Conservation (phyloP, 2,113 vertebrate genomes). For the Cynopterus brachyotis region DNA sequence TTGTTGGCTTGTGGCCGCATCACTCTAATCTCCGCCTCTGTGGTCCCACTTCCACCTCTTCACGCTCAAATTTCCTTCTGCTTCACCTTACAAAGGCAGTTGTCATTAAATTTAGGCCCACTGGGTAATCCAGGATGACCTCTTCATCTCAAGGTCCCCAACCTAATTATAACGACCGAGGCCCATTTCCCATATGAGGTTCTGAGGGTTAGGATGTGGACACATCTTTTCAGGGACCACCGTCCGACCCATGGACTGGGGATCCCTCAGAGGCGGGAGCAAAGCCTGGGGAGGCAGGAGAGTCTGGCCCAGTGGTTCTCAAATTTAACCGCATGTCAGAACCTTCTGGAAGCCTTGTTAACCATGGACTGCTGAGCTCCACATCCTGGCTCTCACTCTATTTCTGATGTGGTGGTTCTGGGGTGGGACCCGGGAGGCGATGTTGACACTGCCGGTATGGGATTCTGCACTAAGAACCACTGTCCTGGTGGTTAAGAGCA, state of each 20-base stretch:
- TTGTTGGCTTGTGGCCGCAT: not conserved
- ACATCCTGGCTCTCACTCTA: not conserved
- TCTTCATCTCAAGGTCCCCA: not conserved
- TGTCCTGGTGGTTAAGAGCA: not conserved
- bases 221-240: not conserved
- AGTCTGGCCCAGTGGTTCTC: not conserved
- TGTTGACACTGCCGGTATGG: not conserved
- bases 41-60: not conserved
- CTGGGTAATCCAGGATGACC: not conserved
- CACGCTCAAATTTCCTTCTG: not conserved
- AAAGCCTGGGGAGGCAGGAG: not conserved
- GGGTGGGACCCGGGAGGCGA: not conserved
- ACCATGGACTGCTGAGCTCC: not conserved
- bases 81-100: not conserved
- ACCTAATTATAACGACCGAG: not conserved
- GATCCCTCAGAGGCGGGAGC: not conserved
- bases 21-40: not conserved
- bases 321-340: not conserved
- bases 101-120: not conserved
- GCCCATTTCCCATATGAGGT: not conserved
- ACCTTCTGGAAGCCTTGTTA: not conserved
- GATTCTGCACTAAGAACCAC: not conserved
- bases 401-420: not conserved
- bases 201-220: not conserved
- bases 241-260: not conserved